Conservation (phyloP, 2,888 invertebrate genomes). For the Oconnorella tubifera region DNA sequence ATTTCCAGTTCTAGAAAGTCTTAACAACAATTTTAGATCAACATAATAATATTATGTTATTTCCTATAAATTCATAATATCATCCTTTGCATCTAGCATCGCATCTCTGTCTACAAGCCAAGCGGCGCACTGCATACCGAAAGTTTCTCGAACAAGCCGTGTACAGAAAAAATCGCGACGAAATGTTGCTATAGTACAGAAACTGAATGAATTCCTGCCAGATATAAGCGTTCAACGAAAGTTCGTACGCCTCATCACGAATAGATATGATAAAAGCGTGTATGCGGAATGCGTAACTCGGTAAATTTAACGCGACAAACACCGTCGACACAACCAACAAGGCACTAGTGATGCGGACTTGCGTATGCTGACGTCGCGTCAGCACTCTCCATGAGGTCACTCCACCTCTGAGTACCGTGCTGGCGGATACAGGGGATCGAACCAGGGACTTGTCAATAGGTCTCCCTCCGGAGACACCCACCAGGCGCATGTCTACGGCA, state of each 20-base stretch:
- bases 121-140: slow-evolving; percentile 27
- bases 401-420: background rate
- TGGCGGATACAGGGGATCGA: background rate
- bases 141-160: slow-evolving; percentile 33
- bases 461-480: background rate
- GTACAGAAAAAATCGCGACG: slow-evolving; percentile 34
- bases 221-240: slow-evolving; percentile 18
- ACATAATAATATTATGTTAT: no score
- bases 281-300: slow-evolving; percentile 32
- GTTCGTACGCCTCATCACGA: slow-evolving; percentile 18
- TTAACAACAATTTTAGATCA: no score
- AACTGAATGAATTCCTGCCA: slow-evolving; percentile 34
- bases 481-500: background rate
- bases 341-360: slow-evolving; percentile 32
- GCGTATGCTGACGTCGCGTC: slow-evolving; percentile 31
- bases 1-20: no score
- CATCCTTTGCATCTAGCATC: background rate
- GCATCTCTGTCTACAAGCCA: slow-evolving; percentile 10
- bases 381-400: slow-evolving; percentile 20
- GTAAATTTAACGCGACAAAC: slow-evolving; percentile 34
- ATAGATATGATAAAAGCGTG: slow-evolving; percentile 30
- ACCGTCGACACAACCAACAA: slow-evolving; percentile 34
- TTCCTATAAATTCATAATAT: background rate
- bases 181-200: slow-evolving; percentile 33
- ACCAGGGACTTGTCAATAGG: no score